Percentiles rank a stretch among this genome's conserved stretches.
Conservation (phyloP, 2,888 invertebrate species). For the Phlogophora meticulosa region DNA sequence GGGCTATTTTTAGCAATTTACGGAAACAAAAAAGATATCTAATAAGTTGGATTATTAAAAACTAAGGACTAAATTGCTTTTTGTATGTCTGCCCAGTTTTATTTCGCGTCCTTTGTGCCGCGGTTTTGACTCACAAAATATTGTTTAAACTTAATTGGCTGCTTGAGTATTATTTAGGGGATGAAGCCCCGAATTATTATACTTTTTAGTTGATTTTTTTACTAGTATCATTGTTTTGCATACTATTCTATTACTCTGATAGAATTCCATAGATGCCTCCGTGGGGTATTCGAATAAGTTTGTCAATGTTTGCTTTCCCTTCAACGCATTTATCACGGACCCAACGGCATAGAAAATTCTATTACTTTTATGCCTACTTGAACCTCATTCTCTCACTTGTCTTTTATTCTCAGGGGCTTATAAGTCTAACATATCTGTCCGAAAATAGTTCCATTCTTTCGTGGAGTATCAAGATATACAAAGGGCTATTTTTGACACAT, state of each 20-base stretch:
- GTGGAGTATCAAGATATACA: conserved; percentile 29
- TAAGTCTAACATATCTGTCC: conserved; percentile 19
- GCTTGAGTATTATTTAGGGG: neutral
- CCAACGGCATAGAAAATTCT: conserved; percentile 24
- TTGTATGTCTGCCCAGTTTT: conserved; percentile 2
- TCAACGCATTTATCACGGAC: conserved; percentile 25
- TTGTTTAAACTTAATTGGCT: conserved; percentile 33
- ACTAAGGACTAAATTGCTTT: conserved; percentile 16
- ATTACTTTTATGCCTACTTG: conserved; percentile 26
- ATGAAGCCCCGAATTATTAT: neutral
- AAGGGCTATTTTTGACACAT: conserved; percentile 32
- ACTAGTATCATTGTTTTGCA: too few species aligned
- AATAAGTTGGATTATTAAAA: conserved; percentile 30
- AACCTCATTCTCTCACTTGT: conserved; percentile 32
- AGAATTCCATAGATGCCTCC: neutral
- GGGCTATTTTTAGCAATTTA: conserved; percentile 58
- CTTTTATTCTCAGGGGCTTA: conserved; percentile 35
- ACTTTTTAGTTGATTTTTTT: neutral
- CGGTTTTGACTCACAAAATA: neutral
- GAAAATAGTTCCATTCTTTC: conserved; percentile 25
- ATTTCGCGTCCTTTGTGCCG: conserved; percentile 9
- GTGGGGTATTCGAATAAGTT: conserved; percentile 11
- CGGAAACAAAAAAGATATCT: conserved; percentile 33
- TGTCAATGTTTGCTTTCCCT: conserved; percentile 29
- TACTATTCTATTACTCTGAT: conserved; percentile 1